Evolutionary conservation across 2,888 invertebrate genomes (phyloP), one percentile per base, ranked within the genome.

Genomic region (Schizotus pectinicornis): DNA sequence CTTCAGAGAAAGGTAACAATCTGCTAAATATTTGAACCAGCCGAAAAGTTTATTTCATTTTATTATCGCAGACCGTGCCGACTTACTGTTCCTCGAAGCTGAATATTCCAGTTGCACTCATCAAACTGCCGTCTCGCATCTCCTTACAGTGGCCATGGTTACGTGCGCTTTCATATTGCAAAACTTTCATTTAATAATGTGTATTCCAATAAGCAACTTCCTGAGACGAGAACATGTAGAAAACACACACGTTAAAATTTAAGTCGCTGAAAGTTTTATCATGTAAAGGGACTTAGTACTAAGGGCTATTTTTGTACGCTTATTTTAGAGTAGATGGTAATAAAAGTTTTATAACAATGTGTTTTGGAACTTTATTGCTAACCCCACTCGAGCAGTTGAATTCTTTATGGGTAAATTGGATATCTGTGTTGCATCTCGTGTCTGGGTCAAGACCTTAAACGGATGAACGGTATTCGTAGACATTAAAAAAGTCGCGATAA

Each of bases 231-330:
- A 49, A 38, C 48, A 34, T 37, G 34, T 46, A 43, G 35, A 54
- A 46, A 39, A 39, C 30, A 45, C 31, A n/a, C 51, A 46, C 46
- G 46, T 52, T 48, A 46, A 56, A 49, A 38, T 46, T 38, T 55
- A 34, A 43, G 9, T 34, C 22, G 39, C 42, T 36, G 13, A 49
- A 49, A 43, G 36, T 55, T 56, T 56, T 41, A 14, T 46, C 32
- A 30, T 48, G 35, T 52, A 38, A 42, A 56, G 37, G 49, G 39
- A 45, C 49, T 57, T 63, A 63, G 59, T 58, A 62, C 48, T 63
- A 62, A 50, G 67, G 63, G 69, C 69, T 72, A 72, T 72, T 72
- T 72, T 72, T 72, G 69, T 72, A 72, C 70, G 71, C 71, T 70
- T 72, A 60, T 60, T 52, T 61, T 61, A 57, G 61, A 42, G 47